Base-by-base conservation (phyloP, 2,113 vertebrate species). In the Ramphastos sulfuratus region DNA sequence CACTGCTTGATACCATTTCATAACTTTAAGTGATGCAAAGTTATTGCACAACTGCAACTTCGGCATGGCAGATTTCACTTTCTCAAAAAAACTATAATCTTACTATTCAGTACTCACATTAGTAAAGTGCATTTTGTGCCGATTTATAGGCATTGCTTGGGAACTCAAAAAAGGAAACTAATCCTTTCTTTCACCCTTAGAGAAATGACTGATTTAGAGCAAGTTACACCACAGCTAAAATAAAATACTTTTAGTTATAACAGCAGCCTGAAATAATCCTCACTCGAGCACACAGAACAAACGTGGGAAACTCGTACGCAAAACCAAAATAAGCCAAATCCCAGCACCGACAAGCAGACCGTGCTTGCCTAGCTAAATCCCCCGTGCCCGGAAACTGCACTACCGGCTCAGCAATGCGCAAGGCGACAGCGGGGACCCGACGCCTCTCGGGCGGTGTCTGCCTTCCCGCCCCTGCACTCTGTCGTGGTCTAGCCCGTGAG, bases 261-360 rank as follows among this genome's bases (percentile, higher is more conserved):
- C 0, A 63, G n/a, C 70, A 11, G 39, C 14, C 19, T 15, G 55
- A 15, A 19, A 21, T 2, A 8, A 25, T 7, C 13, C 18, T 4
- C 10, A 2, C 27, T 12, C 1, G 15, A 35, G 63, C 0, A 54
- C 52, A 2, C 12, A 4, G 50, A 7, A 64, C 1, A 7, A 6
- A 1, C 0, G 48, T 6, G 42, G 3, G 35, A 10, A 55, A 23
- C 70, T n/a, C 46, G 1, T 3, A 5, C 1, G 25, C 39, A 21
- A 6, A 21, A 4, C 4, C 5, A 14, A 59, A 52, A 4, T 6
- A 16, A 33, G 9, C 24, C 71, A 27, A 60, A 60, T 4, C 3
- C 25, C 31, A 25, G 71, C 42, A 39, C 2, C 9, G 35, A 24
- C 20, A 4, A 33, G 55, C 56, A 9, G 4, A 2, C 52, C 3